These are phyloP conservation scores for Phocides pigmalion DNA, from an alignment of 1,140 invertebrate species.

Conservation along the genomic window DNA sequence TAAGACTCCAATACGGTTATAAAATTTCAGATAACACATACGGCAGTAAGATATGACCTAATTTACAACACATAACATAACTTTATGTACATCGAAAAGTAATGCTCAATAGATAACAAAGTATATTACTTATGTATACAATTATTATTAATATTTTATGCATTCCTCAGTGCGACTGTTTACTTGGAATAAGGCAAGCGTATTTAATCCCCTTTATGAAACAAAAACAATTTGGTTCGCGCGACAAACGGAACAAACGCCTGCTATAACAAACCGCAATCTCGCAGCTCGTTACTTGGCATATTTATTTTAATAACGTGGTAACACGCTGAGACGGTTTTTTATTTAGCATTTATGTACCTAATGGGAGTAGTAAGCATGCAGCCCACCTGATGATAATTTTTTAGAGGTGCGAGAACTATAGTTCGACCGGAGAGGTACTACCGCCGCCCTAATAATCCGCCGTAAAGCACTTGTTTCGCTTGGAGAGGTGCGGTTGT, in stretches of 20 bases:
- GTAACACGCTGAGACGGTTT: conserved; percentile 12
- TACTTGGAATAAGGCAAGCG: background rate
- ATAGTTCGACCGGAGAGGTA: no score
- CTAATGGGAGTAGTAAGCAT: no score
- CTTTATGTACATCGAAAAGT: no score
- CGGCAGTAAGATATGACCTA: no score
- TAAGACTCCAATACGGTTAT: no score
- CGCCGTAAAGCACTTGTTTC: no score
- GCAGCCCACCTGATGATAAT: no score
- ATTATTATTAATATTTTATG: background rate
- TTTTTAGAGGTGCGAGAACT: no score
- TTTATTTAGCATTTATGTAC: background rate
- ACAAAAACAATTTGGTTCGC: conserved; percentile 39
- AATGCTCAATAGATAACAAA: background rate
- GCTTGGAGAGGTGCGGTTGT: no score
- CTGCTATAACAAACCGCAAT: conserved; percentile 41
- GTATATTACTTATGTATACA: background rate
- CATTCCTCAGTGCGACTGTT: background rate
- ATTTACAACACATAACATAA: no score
- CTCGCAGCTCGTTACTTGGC: conserved; percentile 46
- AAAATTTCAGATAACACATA: no score
- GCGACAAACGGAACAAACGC: conserved; percentile 36
- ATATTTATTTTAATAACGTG: conserved; percentile 57
- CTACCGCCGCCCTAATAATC: no score
- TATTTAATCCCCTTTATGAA: conserved; percentile 35